phyloP scores from a whole-genome alignment of 2,888 invertebrate species.

The Trissolcus brochymenae region DNA sequence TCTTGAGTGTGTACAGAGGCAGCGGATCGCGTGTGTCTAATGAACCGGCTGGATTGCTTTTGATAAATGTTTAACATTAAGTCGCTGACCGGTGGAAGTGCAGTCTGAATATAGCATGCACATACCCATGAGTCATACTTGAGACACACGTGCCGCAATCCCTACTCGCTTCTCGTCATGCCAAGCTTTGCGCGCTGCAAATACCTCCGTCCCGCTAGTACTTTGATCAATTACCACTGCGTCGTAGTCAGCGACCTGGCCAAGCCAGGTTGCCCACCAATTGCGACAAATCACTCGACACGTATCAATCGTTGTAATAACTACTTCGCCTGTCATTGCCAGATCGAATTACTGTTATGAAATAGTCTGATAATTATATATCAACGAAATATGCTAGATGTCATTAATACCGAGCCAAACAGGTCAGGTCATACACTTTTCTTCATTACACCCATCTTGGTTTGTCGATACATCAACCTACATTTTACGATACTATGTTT shows the following conservation, averaged over 20 bases:
- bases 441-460: background rate
- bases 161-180: constrained; percentile 62
- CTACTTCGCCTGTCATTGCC: constrained; percentile 35
- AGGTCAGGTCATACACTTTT: constrained; percentile 30
- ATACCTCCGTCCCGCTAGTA: constrained; percentile 62
- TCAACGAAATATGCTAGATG: constrained; percentile 29
- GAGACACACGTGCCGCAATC: constrained; percentile 63
- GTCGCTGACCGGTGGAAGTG: constrained; percentile 53
- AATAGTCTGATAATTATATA: constrained; percentile 47
- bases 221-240: constrained; percentile 68
- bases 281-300: constrained; percentile 50
- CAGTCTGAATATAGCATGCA: constrained; percentile 64
- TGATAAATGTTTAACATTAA: constrained; percentile 65
- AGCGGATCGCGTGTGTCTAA: constrained; percentile 59
- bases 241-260: constrained; percentile 60
- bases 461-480: background rate
- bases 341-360: constrained; percentile 44
- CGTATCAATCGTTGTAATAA: constrained; percentile 54
- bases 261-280: constrained; percentile 45
- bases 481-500: background rate
- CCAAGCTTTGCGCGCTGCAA: constrained; percentile 60
- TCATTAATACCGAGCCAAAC: constrained; percentile 27
- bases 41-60: constrained; percentile 61
- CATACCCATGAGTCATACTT: constrained; percentile 64
- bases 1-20: constrained; percentile 36